Conservation (phyloP, 2,797 vertebrate species). For the Siniperca undulata region DNA sequence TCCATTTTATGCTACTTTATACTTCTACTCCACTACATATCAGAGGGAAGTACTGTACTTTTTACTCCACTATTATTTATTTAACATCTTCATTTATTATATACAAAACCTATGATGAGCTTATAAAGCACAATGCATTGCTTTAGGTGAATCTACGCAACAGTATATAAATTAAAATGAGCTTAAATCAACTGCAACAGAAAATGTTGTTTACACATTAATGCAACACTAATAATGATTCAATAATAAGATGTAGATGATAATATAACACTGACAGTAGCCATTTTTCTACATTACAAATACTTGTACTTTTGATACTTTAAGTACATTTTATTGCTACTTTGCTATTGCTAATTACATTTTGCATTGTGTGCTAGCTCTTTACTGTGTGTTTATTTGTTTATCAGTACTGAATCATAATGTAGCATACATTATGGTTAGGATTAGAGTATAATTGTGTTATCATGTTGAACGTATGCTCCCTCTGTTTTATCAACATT, state of each 20-base stretch:
- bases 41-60: neutral
- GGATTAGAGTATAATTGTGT: neutral
- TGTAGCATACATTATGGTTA: neutral
- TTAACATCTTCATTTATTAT: neutral
- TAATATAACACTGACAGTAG: neutral
- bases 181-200: neutral
- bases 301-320: neutral
- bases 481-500: neutral
- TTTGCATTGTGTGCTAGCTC: neutral
- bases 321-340: neutral
- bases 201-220: neutral
- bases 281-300: neutral
- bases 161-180: neutral
- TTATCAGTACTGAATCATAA: neutral
- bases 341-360: neutral
- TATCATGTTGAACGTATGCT: neutral
- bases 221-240: neutral
- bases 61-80: neutral
- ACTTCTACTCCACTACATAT: neutral
- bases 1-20: neutral
- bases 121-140: neutral
- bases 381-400: neutral
- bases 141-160: neutral
- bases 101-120: neutral
- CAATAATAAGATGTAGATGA: neutral